Conservation (phyloP, 2,113 vertebrate species). For the Raphicerus campestris region DNA sequence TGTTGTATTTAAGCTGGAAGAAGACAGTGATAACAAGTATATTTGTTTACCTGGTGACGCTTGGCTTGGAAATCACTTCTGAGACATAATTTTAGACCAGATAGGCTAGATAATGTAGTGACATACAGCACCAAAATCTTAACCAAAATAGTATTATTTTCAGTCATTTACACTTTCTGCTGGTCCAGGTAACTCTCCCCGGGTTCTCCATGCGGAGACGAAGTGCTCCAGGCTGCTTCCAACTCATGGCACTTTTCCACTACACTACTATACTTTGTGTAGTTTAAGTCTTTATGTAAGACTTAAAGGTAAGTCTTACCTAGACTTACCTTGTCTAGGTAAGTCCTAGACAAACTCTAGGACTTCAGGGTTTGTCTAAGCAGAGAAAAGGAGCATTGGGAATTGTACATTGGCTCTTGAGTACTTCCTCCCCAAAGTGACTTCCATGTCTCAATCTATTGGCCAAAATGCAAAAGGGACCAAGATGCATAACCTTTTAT, state of each 20-base stretch:
- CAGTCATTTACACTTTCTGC: neutral
- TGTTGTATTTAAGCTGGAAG: neutral
- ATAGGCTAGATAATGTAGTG: neutral
- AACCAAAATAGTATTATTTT: neutral
- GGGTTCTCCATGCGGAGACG: neutral
- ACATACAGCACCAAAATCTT: neutral
- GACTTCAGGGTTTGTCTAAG: neutral
- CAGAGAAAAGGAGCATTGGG: neutral
- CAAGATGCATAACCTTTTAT: neutral
- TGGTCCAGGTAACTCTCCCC: neutral
- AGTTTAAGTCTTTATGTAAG: neutral
- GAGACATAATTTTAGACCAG: neutral
- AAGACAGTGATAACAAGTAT: neutral
- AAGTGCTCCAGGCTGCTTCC: neutral
- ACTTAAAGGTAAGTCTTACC: neutral
- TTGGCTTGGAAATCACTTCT: conserved; percentile 7
- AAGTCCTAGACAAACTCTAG: neutral
- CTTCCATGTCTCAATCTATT: neutral
- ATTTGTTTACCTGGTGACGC: neutral
- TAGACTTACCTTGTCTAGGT: neutral
- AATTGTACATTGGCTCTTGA: neutral
- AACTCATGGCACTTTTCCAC: neutral
- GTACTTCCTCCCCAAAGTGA: neutral
- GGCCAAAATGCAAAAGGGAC: neutral
- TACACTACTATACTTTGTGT: neutral